Evolutionary conservation across 1,140 invertebrate genomes (phyloP).

Genomic region (Aleiodes sp.): DNA sequence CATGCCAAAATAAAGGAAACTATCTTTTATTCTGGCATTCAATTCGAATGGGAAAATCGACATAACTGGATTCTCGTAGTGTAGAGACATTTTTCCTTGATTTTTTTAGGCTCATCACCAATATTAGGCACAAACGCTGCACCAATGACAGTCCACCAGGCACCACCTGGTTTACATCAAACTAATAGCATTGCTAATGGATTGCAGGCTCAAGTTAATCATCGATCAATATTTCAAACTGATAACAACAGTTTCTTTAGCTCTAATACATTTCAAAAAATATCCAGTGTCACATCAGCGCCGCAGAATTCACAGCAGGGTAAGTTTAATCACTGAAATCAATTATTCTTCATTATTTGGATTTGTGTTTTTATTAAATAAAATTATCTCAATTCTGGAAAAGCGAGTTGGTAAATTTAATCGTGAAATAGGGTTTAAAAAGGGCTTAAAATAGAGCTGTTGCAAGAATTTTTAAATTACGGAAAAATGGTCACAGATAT

Average conservation of each 20-base stretch:
- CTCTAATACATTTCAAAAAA: constrained; percentile 67
- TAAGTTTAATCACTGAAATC: no score
- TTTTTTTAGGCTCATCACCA: constrained; percentile 56
- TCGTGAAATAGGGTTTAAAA: no score
- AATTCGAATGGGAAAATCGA: constrained; percentile 27
- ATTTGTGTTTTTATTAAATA: no score
- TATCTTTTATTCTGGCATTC: constrained; percentile 53
- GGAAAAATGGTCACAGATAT: no score
- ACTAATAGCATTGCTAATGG: constrained; percentile 46
- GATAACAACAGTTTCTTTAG: constrained; percentile 71
- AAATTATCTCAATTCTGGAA: no score
- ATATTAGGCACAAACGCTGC: constrained; percentile 54
- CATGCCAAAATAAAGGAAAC: background rate
- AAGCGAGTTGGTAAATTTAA: no score
- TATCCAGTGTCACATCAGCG: constrained; percentile 53
- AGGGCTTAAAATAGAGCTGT: no score
- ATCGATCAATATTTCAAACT: constrained; percentile 65
- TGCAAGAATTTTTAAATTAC: no score
- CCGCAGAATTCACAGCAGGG: constrained; percentile 51
- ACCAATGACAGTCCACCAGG: constrained; percentile 50
- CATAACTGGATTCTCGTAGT: constrained; percentile 45
- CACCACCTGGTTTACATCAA: constrained; percentile 55
- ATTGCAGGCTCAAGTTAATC: constrained; percentile 59
- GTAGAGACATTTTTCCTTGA: constrained; percentile 47
- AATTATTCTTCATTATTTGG: background rate